A percentile compares a stretch with the other conserved stretches of the same genome.
These are phyloP conservation scores for Chelonoidis abingdonii DNA, from an alignment of 2,113 vertebrate species.

Conservation along the genomic window DNA sequence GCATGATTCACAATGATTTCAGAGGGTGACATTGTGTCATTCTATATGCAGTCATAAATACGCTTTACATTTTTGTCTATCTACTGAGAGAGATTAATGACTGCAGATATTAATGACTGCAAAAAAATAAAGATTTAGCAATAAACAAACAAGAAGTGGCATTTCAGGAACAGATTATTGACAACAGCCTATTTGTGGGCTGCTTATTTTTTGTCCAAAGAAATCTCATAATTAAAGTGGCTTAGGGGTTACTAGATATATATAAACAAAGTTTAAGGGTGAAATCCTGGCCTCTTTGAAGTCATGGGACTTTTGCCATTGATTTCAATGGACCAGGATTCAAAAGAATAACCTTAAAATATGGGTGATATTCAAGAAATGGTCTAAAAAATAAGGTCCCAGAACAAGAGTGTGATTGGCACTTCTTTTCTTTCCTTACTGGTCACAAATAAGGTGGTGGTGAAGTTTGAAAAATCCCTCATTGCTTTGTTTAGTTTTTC, in stretches of 20 bases:
- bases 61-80: too few species aligned
- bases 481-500: not conserved
- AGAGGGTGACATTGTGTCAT: too few species aligned
- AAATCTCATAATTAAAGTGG: not conserved
- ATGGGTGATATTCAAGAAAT: not conserved
- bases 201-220: not conserved
- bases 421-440: not conserved
- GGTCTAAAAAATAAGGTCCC: not conserved
- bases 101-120: too few species aligned
- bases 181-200: not conserved
- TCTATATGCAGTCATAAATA: too few species aligned
- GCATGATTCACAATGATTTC: too few species aligned
- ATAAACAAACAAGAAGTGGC: not conserved
- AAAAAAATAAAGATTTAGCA: too few species aligned
- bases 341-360: constrained; percentile 8
- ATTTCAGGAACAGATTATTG: not conserved
- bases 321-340: not conserved
- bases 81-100: too few species aligned
- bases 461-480: not conserved
- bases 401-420: not conserved
- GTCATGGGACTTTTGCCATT: not conserved
- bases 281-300: not conserved
- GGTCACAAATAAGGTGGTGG: not conserved
- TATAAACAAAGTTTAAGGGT: not conserved
- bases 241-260: not conserved